These are phyloP conservation scores for Heliconius hewitsoni DNA, from an alignment of 1,140 invertebrate species.

Conservation along the genomic window DNA sequence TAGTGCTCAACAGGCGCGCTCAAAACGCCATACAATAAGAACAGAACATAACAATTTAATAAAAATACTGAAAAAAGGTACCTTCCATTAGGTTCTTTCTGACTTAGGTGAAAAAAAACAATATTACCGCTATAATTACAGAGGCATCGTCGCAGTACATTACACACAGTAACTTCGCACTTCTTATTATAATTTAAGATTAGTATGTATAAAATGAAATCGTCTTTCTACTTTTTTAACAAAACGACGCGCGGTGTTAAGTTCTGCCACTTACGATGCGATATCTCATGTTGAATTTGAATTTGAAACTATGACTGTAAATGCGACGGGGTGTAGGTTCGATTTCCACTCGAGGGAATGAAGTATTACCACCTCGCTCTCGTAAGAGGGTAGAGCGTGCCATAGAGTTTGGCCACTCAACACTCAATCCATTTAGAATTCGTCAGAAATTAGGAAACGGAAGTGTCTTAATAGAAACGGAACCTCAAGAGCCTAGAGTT, in stretches of 20 bases:
- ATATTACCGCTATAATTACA: neutral
- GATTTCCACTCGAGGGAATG: too few relatives aligned
- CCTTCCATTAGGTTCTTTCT: too few relatives aligned
- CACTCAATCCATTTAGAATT: neutral
- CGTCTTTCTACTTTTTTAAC: neutral
- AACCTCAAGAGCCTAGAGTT: neutral
- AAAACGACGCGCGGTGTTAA: too few relatives aligned
- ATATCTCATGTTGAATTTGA: too few relatives aligned
- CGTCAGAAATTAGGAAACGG: neutral
- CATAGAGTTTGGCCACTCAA: neutral
- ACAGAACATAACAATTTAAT: too few relatives aligned
- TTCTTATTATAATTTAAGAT: neutral
- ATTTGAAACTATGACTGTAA: too few relatives aligned
- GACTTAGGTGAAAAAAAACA: neutral
- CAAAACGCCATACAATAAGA: too few relatives aligned
- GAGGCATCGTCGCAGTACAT: neutral
- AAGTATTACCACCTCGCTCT: too few relatives aligned
- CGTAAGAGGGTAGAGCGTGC: too few relatives aligned
- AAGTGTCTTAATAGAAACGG: neutral
- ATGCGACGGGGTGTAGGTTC: too few relatives aligned
- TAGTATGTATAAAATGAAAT: neutral
- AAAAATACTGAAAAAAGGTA: neutral
- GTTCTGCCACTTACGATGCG: too few relatives aligned
- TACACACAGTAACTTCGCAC: neutral
- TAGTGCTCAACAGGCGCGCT: too few relatives aligned